Evolutionary conservation across 2,113 vertebrate genomes (phyloP).

Genomic region (Odontophorus gujanensis): DNA sequence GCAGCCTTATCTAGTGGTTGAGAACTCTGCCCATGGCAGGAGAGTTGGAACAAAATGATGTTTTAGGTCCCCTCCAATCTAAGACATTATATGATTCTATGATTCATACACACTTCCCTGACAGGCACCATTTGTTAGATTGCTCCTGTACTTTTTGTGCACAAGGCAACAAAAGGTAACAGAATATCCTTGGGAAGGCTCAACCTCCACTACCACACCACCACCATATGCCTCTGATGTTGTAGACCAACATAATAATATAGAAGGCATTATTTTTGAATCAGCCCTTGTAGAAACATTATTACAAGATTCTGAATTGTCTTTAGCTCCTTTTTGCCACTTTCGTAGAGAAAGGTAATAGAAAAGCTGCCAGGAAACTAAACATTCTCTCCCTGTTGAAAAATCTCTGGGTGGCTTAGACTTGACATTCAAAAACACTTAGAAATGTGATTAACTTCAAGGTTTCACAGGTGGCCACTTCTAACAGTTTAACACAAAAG

Average conservation of each 20-base stretch:
- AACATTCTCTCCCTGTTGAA: neutral
- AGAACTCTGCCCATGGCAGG: too few species aligned
- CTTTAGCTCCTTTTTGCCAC: neutral
- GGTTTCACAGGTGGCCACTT: constrained; percentile 3
- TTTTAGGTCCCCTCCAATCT: too few species aligned
- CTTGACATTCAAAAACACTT: constrained; percentile 24
- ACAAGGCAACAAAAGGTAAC: neutral
- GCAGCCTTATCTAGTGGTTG: too few species aligned
- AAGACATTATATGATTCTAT: too few species aligned
- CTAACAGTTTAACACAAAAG: constrained; percentile 40
- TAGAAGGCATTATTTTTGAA: neutral
- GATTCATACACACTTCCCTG: neutral
- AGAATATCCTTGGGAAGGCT: neutral
- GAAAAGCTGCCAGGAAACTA: neutral
- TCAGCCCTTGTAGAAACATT: neutral
- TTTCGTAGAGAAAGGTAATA: constrained; percentile 6
- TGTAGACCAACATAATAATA: neutral
- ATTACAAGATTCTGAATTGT: neutral
- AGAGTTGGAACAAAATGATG: too few species aligned
- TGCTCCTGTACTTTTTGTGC: neutral
- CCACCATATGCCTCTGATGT: neutral
- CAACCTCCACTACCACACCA: too few species aligned
- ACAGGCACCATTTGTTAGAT: neutral
- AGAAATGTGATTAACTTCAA: constrained; percentile 21
- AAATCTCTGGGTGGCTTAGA: neutral